These are phyloP conservation scores for Pimpla rufipes DNA, from an alignment of 2,888 invertebrate species.

Conservation along the genomic window DNA sequence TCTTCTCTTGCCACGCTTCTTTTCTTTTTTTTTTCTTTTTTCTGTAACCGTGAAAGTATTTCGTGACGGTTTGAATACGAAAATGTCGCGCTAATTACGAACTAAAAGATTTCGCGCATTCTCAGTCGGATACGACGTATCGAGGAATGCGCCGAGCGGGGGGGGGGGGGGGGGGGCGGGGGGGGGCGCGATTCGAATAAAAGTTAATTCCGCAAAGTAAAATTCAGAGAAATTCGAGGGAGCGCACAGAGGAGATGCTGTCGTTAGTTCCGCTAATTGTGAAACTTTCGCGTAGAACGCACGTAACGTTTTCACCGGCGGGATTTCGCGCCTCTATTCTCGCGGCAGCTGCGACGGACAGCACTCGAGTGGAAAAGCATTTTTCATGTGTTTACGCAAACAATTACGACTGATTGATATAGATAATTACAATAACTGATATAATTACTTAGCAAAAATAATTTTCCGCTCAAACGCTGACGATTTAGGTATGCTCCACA, in stretches of 20 bases:
- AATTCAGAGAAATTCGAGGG: neutral
- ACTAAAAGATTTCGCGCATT: neutral
- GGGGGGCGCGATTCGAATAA: neutral
- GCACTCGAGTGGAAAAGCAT: no score
- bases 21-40: neutral
- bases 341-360: no score
- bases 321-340: neutral
- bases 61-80: neutral
- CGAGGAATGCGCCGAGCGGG: neutral
- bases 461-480: no score
- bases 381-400: no score
- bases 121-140: neutral
- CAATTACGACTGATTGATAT: no score
- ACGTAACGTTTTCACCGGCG: neutral
- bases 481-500: no score
- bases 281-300: neutral
- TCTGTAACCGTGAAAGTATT: neutral
- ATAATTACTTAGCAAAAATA: no score
- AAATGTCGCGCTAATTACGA: neutral
- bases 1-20: neutral
- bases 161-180: no score
- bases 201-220: neutral
- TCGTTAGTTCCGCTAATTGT: conserved; percentile 4
- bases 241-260: neutral
- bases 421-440: no score